Evolutionary conservation across 2,888 invertebrate genomes (phyloP).

Genomic region (Masnerella sp.): DNA sequence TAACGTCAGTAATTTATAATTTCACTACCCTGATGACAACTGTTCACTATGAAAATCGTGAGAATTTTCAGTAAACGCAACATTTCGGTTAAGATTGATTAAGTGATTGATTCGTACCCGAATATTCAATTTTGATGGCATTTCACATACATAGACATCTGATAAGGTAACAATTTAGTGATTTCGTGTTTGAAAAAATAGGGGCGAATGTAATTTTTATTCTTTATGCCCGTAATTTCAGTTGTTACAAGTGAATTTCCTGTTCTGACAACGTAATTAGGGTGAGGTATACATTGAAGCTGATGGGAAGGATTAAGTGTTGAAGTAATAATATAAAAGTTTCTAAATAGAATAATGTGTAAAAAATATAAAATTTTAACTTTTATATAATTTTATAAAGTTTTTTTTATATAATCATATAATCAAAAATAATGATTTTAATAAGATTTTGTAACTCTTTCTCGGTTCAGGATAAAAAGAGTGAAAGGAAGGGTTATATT

Average conservation of each 20-base stretch:
- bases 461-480: neutral
- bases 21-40: too few relatives aligned
- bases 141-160: slow-evolving; percentile 6
- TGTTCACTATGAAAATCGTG: too few relatives aligned
- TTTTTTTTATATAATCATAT: too few relatives aligned
- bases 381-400: too few relatives aligned
- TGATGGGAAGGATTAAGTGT: too few relatives aligned
- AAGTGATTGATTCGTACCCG: neutral
- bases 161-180: slow-evolving; percentile 37
- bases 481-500: neutral
- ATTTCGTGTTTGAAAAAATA: slow-evolving; percentile 33
- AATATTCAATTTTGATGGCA: neutral
- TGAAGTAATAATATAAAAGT: too few relatives aligned
- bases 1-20: neutral
- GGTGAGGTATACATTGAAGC: too few relatives aligned
- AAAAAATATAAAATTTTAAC: too few relatives aligned
- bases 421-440: too few relatives aligned
- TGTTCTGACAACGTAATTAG: slow-evolving; percentile 48
- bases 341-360: too few relatives aligned
- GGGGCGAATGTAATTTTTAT: slow-evolving; percentile 18
- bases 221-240: slow-evolving; percentile 36
- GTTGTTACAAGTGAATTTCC: slow-evolving; percentile 41
- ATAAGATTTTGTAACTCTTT: too few relatives aligned
- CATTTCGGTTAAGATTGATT: neutral
- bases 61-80: slow-evolving; percentile 3